These are phyloP conservation scores for Acanthisitta chloris DNA, from an alignment of 2,113 vertebrate species.

Conservation along the genomic window DNA sequence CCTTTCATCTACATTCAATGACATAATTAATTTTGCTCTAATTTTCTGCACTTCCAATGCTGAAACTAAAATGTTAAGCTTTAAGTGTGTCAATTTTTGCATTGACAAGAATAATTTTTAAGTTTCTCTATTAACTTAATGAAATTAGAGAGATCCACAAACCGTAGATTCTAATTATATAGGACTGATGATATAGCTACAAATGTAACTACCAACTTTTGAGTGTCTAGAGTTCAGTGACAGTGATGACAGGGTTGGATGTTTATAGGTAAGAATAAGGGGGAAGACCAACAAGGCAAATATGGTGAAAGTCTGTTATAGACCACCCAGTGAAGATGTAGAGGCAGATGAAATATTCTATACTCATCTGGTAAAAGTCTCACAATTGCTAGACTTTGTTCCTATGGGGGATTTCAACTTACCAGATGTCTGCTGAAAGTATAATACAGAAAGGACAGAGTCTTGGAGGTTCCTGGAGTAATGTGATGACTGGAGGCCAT, in stretches of 20 bases:
- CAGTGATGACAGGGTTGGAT: no score
- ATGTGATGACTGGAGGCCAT: background rate
- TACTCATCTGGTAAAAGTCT: background rate
- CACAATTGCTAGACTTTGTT: background rate
- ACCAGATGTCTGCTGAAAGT: background rate
- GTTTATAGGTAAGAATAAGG: rapidly evolving
- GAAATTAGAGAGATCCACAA: background rate
- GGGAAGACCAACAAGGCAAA: background rate
- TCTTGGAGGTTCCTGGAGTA: rapidly evolving
- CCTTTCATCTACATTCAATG: background rate
- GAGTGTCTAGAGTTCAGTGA: background rate
- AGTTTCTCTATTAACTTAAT: background rate
- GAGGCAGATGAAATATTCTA: background rate
- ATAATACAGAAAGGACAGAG: background rate
- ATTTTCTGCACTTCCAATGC: background rate
- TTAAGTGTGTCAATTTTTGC: background rate
- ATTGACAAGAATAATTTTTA: background rate
- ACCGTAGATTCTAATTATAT: background rate
- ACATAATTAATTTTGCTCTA: background rate
- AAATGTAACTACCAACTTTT: background rate
- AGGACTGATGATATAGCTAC: background rate
- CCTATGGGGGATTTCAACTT: background rate
- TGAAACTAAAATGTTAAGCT: background rate
- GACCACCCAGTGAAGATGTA: background rate
- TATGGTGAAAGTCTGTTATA: background rate